Conservation (phyloP, 2,888 invertebrate genomes). For the Villa cingulata region DNA sequence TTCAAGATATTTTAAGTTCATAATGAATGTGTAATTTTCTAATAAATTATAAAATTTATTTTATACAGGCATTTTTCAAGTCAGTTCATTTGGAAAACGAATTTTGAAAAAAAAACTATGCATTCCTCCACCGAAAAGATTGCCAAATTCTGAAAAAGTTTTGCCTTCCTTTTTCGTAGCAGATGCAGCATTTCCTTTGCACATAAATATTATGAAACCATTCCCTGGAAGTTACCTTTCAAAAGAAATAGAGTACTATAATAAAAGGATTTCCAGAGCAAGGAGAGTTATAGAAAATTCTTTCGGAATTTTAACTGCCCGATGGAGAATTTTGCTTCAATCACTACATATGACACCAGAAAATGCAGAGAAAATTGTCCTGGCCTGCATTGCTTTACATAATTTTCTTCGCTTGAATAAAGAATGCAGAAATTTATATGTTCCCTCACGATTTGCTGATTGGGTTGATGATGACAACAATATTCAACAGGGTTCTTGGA, state of each 20-base stretch:
- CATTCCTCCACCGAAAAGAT: background rate
- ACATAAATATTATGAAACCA: slow-evolving; percentile 6
- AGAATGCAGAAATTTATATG: background rate
- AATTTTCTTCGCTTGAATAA: slow-evolving; percentile 2
- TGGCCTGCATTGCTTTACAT: slow-evolving; percentile 10
- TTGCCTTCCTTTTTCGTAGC: slow-evolving; percentile 1
- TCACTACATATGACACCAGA: slow-evolving; percentile 7
- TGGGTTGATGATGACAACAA: background rate
- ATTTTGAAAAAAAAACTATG: background rate
- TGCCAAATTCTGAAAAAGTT: background rate
- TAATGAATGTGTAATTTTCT: background rate
- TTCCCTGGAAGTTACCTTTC: no score
- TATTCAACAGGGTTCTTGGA: no score
- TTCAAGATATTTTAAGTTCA: no score
- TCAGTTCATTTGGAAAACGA: slow-evolving; percentile 5
- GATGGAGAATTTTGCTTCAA: slow-evolving; percentile 9
- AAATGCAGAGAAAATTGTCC: slow-evolving; percentile 10
- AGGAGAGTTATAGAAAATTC: no score
- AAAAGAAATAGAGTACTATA: no score
- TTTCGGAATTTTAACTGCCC: slow-evolving; percentile 6
- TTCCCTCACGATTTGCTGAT: background rate
- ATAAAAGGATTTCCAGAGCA: no score
- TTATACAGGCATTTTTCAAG: slow-evolving; percentile 4
- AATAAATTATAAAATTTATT: no score
- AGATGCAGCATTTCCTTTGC: no score